These are phyloP conservation scores for Trachymyrmex cornetzi DNA, from an alignment of 1,140 invertebrate genomes.

Conservation along the genomic window DNA sequence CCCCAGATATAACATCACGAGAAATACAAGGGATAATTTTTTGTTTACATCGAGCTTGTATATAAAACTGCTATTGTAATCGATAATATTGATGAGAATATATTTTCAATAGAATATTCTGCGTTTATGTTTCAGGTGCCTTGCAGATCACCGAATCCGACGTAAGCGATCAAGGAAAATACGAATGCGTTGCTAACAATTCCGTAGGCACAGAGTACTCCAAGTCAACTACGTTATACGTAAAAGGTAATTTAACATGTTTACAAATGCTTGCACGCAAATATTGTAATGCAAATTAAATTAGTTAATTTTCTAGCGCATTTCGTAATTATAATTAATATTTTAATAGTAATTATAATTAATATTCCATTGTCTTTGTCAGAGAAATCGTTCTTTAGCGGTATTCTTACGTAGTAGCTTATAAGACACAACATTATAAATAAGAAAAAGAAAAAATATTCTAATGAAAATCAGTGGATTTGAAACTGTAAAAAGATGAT, in stretches of 20 bases:
- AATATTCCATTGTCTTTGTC: neutral
- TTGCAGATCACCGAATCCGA: constrained; percentile 96
- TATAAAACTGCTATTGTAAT: neutral
- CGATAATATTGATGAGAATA: neutral
- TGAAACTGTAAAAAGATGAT: neutral
- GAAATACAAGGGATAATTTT: neutral
- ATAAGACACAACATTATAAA: neutral
- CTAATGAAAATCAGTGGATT: constrained; percentile 6
- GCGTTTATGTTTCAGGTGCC: constrained; percentile 90
- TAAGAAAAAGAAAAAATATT: neutral
- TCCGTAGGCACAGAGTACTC: constrained; percentile 97
- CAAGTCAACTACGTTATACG: constrained; percentile 95
- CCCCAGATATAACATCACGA: neutral
- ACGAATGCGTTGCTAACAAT: constrained; percentile 97
- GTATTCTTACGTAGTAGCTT: neutral
- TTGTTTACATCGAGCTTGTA: neutral
- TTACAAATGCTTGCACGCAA: neutral
- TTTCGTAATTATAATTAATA: neutral
- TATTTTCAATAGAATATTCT: constrained; percentile 5
- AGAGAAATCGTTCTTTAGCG: neutral
- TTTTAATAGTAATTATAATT: no score
- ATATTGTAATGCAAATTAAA: neutral
- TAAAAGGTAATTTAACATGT: constrained; percentile 92
- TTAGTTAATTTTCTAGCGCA: neutral
- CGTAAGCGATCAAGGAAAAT: constrained; percentile 96